phyloP scores from a whole-genome alignment of 2,888 invertebrate genomes.

The Clepsis dumicolana region DNA sequence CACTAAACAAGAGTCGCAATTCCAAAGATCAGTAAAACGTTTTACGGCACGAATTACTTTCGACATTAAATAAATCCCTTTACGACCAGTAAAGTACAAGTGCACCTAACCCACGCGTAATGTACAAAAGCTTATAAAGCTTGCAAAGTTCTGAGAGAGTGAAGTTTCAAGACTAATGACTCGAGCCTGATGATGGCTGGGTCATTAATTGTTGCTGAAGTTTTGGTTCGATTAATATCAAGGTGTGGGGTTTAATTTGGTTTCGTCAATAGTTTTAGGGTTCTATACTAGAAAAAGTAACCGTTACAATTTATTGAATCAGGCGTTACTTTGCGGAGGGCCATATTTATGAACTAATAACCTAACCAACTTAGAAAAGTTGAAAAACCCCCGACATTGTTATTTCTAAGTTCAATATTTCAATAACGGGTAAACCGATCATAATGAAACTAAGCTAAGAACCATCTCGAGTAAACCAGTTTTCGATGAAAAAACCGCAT shows the following conservation, averaged over 20 bases:
- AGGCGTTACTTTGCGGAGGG: no score
- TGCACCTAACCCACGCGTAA: slow-evolving; percentile 5
- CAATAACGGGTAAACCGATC: no score
- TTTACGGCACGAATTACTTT: slow-evolving; percentile 18
- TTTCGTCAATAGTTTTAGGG: neutral
- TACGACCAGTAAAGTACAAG: slow-evolving; percentile 16
- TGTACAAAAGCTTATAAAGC: slow-evolving; percentile 21
- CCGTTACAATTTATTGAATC: no score
- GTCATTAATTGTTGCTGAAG: neutral
- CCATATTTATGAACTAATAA: no score
- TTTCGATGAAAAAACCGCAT: no score
- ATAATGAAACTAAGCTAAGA: no score
- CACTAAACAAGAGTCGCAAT: slow-evolving; percentile 6
- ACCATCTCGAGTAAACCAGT: no score
- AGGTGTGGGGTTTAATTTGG: neutral
- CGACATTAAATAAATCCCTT: slow-evolving; percentile 26
- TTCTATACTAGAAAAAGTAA: neutral
- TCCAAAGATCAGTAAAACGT: slow-evolving; percentile 16
- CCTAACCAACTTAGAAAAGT: no score
- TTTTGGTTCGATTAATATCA: slow-evolving; percentile 1
- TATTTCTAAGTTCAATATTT: no score
- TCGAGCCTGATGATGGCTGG: slow-evolving; percentile 1
- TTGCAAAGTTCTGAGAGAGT: slow-evolving; percentile 24
- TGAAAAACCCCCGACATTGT: no score
- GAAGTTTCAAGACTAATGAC: slow-evolving; percentile 7